Evolutionary conservation across 2,113 vertebrate species (phyloP).

Genomic region (Actenoides lindsayi): DNA sequence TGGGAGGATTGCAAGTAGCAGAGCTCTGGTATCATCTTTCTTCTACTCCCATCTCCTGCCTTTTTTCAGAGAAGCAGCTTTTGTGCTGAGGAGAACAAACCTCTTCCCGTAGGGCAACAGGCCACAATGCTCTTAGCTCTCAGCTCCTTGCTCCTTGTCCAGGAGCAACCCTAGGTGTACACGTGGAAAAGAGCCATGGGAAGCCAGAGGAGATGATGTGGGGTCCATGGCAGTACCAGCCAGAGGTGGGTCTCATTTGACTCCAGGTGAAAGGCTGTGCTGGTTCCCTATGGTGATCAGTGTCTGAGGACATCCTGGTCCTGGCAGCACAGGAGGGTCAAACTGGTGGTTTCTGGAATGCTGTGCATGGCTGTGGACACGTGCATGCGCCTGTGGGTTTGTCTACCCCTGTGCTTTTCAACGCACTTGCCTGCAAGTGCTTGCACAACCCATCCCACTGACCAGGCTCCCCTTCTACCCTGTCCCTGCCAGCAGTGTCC

Average conservation of each 20-base stretch:
- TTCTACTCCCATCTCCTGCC: neutral
- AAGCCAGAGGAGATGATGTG: neutral
- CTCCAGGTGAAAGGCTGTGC: neutral
- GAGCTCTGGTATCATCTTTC: neutral
- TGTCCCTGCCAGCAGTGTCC: neutral
- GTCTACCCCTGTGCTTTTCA: neutral
- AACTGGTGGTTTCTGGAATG: neutral
- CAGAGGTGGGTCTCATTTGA: neutral
- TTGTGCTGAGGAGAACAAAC: neutral
- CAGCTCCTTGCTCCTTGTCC: neutral
- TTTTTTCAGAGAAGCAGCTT: neutral
- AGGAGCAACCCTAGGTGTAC: neutral
- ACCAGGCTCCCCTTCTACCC: neutral
- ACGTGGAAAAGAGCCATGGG: neutral
- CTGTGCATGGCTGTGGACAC: rapidly evolving
- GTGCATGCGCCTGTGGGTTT: rapidly evolving
- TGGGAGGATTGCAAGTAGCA: neutral
- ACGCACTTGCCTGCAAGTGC: neutral
- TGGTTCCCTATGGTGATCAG: neutral
- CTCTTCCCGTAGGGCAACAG: neutral
- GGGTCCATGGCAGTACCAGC: neutral
- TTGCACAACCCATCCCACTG: neutral
- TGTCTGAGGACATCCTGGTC: neutral
- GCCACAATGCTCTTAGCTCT: neutral
- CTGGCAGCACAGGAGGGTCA: neutral